Percentiles rank a stretch among this genome's conserved stretches.
Conservation (phyloP, 2,888 invertebrate species). For the Zygogramma bicolorata region DNA sequence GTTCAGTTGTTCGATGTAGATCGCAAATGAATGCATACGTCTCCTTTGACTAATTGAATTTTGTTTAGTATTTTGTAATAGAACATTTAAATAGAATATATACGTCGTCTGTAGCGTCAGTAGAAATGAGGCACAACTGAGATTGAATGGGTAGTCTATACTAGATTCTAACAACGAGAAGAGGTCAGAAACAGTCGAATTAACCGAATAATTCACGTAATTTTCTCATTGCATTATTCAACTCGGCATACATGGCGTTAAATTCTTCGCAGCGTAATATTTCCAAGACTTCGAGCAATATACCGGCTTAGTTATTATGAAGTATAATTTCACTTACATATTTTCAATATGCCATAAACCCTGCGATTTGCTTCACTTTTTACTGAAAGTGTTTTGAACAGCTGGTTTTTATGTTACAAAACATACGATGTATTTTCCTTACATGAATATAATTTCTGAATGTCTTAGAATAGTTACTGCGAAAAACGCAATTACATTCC, state of each 20-base stretch:
- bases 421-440: not conserved
- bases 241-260: not conserved
- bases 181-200: too few relatives aligned
- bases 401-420: not conserved
- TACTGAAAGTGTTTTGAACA: conserved; percentile 6
- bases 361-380: conserved; percentile 37
- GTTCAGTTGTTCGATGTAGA: too few relatives aligned
- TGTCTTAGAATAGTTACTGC: not conserved
- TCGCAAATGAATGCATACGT: too few relatives aligned
- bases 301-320: conserved; percentile 1
- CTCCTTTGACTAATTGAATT: too few relatives aligned
- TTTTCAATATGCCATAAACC: conserved; percentile 33
- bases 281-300: not conserved
- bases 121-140: too few relatives aligned
- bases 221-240: not conserved
- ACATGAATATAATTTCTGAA: not conserved
- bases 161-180: too few relatives aligned
- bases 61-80: too few relatives aligned
- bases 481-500: not conserved
- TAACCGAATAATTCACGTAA: not conserved
- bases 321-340: conserved; percentile 30
- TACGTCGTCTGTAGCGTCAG: too few relatives aligned
- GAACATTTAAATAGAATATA: too few relatives aligned
- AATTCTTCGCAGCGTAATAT: not conserved
- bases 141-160: too few relatives aligned